Conservation (phyloP, 2,888 invertebrate species). For the Lithophane leautieri region DNA sequence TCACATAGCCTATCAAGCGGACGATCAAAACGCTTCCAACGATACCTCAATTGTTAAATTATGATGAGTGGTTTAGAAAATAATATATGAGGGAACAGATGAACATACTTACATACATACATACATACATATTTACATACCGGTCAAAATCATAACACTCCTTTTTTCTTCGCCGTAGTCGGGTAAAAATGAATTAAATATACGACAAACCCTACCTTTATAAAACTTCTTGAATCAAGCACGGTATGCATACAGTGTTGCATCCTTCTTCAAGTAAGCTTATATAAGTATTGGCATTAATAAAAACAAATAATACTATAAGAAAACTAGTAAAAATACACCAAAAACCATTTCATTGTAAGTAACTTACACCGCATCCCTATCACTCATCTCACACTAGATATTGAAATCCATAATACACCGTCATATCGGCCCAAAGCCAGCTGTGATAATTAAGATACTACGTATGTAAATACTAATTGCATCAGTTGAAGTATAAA, state of each 20-base stretch:
- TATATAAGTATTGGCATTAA: not conserved
- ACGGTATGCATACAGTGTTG: not conserved
- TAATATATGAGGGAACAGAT: too few relatives aligned
- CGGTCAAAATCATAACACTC: too few relatives aligned
- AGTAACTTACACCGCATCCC: not conserved
- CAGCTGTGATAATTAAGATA: slow-evolving; percentile 36
- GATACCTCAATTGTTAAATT: too few relatives aligned
- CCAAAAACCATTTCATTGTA: not conserved
- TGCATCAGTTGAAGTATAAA: slow-evolving; percentile 37
- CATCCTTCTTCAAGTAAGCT: too few relatives aligned
- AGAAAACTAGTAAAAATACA: not conserved
- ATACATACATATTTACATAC: too few relatives aligned
- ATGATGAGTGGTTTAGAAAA: too few relatives aligned
- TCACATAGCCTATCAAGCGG: too few relatives aligned
- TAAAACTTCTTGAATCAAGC: not conserved
- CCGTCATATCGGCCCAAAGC: slow-evolving; percentile 12
- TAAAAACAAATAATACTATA: slow-evolving; percentile 22
- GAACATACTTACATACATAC: too few relatives aligned
- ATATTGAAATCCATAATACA: slow-evolving; percentile 3
- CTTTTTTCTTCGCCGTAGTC: too few relatives aligned
- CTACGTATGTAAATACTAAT: slow-evolving; percentile 45
- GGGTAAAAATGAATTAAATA: not conserved
- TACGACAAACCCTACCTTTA: not conserved
- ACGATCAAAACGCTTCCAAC: too few relatives aligned
- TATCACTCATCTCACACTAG: not conserved